Evolutionary conservation across 2,797 vertebrate genomes (phyloP).

Genomic region (Urocyon cinereoargenteus): DNA sequence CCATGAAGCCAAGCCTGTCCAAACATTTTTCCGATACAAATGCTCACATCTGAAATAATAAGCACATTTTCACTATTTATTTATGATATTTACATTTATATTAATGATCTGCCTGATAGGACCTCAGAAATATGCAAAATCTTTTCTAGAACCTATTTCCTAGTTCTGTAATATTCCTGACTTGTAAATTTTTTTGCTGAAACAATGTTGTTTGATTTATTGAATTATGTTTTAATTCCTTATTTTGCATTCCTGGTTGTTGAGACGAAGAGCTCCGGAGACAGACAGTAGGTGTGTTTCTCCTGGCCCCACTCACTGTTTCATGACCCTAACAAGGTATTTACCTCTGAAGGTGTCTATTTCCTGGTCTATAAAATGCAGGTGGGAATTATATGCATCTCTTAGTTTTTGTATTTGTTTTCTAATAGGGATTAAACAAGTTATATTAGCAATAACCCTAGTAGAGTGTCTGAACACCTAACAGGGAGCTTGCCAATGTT

Average conservation of each 20-base stretch:
- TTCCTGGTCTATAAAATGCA: background rate
- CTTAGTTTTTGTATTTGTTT: background rate
- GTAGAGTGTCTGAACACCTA: background rate
- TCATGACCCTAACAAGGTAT: background rate
- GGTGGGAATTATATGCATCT: background rate
- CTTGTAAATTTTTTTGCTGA: background rate
- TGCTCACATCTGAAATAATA: background rate
- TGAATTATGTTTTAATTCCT: background rate
- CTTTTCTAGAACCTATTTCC: background rate
- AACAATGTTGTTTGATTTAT: background rate
- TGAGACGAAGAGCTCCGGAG: background rate
- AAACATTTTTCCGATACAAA: background rate
- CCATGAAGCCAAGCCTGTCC: background rate
- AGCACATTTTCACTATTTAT: conserved; percentile 8
- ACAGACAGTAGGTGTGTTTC: background rate
- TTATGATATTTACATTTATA: background rate
- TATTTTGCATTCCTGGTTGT: background rate
- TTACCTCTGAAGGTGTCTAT: background rate
- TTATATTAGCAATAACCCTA: background rate
- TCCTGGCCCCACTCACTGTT: background rate
- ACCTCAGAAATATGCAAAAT: background rate
- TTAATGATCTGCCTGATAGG: background rate
- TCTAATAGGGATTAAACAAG: background rate
- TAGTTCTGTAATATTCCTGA: background rate
- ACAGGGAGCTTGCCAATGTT: background rate